Conservation (phyloP, 1,140 invertebrate genomes). For the Hermetia illucens region DNA sequence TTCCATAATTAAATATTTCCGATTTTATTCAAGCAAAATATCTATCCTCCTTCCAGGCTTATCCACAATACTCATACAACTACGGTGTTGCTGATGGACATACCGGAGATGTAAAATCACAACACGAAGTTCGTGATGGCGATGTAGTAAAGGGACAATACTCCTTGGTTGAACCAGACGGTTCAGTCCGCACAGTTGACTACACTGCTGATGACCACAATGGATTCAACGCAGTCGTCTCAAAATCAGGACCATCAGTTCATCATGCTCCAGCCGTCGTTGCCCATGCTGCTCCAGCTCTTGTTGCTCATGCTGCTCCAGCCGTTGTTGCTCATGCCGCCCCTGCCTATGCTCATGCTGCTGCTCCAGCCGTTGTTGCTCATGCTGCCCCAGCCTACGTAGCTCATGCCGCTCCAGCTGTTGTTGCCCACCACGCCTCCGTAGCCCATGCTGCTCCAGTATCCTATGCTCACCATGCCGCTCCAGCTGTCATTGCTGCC, state of each 20-base stretch:
- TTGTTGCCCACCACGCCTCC: background rate
- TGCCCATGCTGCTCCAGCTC: constrained; percentile 11
- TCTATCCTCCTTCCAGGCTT: constrained; percentile 15
- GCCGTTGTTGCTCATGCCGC: constrained; percentile 12
- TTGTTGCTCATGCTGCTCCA: constrained; percentile 12
- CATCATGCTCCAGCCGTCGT: constrained; percentile 11
- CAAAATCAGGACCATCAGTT: constrained; percentile 29
- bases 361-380: constrained; percentile 4
- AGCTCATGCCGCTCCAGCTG: background rate
- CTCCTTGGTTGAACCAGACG: constrained; percentile 30
- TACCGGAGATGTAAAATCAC: constrained; percentile 32
- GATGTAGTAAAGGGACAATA: constrained; percentile 31
- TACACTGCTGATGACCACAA: constrained; percentile 24
- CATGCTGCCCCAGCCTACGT: too few relatives aligned
- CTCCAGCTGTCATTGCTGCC: background rate
- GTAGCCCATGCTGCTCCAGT: background rate
- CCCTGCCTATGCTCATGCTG: constrained; percentile 2
- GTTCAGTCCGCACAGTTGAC: constrained; percentile 27
- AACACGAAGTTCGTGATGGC: constrained; percentile 30
- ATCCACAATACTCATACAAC: constrained; percentile 30
- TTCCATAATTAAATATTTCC: background rate
- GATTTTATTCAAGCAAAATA: background rate
- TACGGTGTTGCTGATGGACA: constrained; percentile 28
- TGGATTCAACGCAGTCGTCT: constrained; percentile 19
- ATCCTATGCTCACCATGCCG: background rate